phyloP scores from a whole-genome alignment of 2,113 vertebrate genomes.

The Callaeas wilsoni region DNA sequence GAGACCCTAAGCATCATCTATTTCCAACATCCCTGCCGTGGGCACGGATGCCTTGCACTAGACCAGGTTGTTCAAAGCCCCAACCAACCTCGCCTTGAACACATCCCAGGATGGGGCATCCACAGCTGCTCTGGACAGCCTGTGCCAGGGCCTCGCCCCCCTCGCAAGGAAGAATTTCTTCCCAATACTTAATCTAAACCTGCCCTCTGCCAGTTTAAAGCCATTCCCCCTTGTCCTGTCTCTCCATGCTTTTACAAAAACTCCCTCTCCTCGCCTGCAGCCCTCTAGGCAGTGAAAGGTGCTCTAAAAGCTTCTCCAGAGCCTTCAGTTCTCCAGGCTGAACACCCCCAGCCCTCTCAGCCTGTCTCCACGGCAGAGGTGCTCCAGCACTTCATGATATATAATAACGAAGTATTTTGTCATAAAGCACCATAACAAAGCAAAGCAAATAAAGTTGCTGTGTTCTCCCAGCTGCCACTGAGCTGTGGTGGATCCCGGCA shows the following conservation, averaged over 20 bases:
- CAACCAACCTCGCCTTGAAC: not conserved
- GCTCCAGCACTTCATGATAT: not conserved
- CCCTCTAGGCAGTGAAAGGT: not conserved
- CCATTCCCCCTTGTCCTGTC: not conserved
- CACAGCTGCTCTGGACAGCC: not conserved
- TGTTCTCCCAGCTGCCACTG: fast-evolving
- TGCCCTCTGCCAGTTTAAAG: not conserved
- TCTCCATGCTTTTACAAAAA: not conserved
- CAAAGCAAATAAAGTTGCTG: fast-evolving
- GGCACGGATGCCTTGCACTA: not conserved
- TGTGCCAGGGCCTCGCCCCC: not conserved
- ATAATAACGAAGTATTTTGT: not conserved
- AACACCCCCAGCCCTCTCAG: not conserved
- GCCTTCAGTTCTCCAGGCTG: not conserved
- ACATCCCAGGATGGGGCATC: not conserved
- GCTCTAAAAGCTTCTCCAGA: not conserved
- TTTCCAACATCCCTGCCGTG: not conserved
- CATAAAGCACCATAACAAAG: not conserved
- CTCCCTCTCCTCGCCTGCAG: not conserved
- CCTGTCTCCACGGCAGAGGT: not conserved
- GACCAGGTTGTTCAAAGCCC: not conserved
- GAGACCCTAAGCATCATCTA: not conserved
- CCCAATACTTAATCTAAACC: not conserved
- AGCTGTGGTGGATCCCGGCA: not conserved
- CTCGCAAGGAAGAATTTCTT: not conserved